These are phyloP conservation scores for Capitella teleta DNA, from an alignment of 1,140 invertebrate species.

Conservation along the genomic window DNA sequence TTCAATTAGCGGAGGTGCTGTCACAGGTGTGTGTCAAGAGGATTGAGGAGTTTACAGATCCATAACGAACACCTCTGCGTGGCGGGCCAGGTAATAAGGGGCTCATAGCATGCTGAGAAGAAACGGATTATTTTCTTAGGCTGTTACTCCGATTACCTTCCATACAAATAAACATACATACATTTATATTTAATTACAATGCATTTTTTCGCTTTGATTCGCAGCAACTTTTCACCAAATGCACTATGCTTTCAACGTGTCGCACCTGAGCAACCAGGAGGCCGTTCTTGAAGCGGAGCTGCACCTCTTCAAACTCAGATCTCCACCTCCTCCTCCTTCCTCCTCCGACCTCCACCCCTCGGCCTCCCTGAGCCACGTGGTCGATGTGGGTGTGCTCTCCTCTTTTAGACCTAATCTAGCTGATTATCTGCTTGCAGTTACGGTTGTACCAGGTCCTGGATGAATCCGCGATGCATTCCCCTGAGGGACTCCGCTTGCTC, in stretches of 20 bases:
- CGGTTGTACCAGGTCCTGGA: constrained; percentile 49
- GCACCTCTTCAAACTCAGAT: constrained; percentile 48
- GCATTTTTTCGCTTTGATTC: too few species aligned
- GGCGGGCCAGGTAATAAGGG: too few species aligned
- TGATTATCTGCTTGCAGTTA: constrained; percentile 40
- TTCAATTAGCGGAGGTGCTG: too few species aligned
- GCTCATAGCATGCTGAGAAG: too few species aligned
- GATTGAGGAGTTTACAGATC: too few species aligned
- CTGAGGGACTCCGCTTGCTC: constrained; percentile 42
- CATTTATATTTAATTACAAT: too few species aligned
- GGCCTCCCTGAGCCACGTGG: constrained; percentile 22
- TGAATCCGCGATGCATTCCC: constrained; percentile 29
- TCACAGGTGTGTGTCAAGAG: too few species aligned
- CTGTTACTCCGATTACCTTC: too few species aligned
- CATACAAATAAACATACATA: too few species aligned
- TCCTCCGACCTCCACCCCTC: too few species aligned
- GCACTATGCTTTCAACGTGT: constrained; percentile 46
- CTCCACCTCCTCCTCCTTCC: constrained; percentile 15
- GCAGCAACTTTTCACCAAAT: constrained; percentile 26
- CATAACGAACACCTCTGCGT: too few species aligned
- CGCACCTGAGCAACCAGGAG: constrained; percentile 42
- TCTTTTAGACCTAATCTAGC: not conserved
- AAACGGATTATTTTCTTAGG: too few species aligned
- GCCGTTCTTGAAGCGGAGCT: constrained; percentile 51
- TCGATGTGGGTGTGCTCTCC: constrained; percentile 19